Evolutionary conservation across 2,113 vertebrate species (phyloP), one percentile per base, ranked within the genome.

Genomic region (Machaerirhynchus nigripectus): DNA sequence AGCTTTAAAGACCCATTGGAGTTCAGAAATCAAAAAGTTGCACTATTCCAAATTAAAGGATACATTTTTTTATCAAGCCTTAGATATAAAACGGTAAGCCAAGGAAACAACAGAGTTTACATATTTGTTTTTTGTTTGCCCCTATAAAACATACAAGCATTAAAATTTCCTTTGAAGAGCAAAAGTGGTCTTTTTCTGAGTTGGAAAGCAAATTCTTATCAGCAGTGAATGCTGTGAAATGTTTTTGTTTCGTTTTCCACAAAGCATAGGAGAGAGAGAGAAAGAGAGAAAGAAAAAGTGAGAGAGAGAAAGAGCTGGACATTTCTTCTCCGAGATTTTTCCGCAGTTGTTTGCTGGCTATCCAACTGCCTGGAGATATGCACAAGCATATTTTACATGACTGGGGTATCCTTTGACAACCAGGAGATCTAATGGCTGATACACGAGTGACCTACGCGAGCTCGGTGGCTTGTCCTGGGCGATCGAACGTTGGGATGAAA

Each of bases 171-270:
- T 96, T 98, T 98, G 97, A 98, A 98, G 97, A 98, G 98, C 97
- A 97, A 98, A 97, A 97, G 97, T 98, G 97, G 98, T 98, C 98
- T 99, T 98, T 98, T 94, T 98, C 98, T 98, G 98, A 93, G 96
- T 98, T 98, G 98, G 98, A 98, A 98, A 98, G 98, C 98, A 98
- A 99, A 98, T 98, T 98, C 96, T 95, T 97, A 97, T 96, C 97
- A 98, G 97, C 98, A 97, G 96, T 97, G 97, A 97, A 98, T 95
- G 97, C 97, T 97, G 91, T 92, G 94, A 97, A 97, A 90, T 94
- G 90, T 95, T 98, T 98, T 96, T 96, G 96, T 98, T 98, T 98
- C n/a, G 71, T 97, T 97, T 92, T 98, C 98, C 98, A 97, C 98
- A 98, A 98, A 98, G 97, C 97, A 97, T 87, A 98, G 97, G 97